Evolutionary conservation across 1,140 invertebrate species (phyloP), one percentile per base, ranked within the genome.

Genomic region (Acromyrmex echinatior): DNA sequence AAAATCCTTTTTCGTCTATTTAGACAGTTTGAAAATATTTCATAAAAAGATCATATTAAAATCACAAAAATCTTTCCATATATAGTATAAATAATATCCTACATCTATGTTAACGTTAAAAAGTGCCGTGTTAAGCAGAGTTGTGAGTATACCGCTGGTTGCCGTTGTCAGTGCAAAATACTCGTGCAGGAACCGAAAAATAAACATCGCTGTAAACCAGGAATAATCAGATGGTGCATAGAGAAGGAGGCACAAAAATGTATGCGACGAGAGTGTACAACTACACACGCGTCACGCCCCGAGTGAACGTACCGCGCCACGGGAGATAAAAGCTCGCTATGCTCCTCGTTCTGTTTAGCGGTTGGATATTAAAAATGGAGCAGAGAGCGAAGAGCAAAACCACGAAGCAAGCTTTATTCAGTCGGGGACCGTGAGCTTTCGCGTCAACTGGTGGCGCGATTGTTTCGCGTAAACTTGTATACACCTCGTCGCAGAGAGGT

Each of bases 311-410:
- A 51, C 18, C 87, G 51, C 21, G 14, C 18, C n/a, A 49, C 35
- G 12, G 10, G 39, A 87, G 81, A 90, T 90, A 90, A 90, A 89
- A 60, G 74, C 65, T 62, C 51, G 31, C 51, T 62, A 3, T 90
- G 65, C 73, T 74, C 86, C 74, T 76, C 74, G 56, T 56, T 70
- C 51, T 62, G 51, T 31, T 56, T 73, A 35, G 45, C 16, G 51
- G 56, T 35, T 66, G 73, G 82, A 90, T 87, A 90, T 90, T 91
- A 90, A 86, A 91, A 90, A 86, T 45, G 39, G 39, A 45, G 14
- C 80, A 88, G 76, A 81, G 68, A 49, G 12, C 53, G 80, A 56
- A 58, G 14, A 53, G 18, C 18, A 10, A 78, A 9, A 10, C 66
- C 25, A 49, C n/a, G 28, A 56, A 70, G 39, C 77, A 31, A 18